A percentile compares a stretch with the other conserved stretches of the same genome.
These are phyloP conservation scores for Ostrea denselamellosa DNA, from an alignment of 1,140 invertebrate genomes.

Conservation along the genomic window DNA sequence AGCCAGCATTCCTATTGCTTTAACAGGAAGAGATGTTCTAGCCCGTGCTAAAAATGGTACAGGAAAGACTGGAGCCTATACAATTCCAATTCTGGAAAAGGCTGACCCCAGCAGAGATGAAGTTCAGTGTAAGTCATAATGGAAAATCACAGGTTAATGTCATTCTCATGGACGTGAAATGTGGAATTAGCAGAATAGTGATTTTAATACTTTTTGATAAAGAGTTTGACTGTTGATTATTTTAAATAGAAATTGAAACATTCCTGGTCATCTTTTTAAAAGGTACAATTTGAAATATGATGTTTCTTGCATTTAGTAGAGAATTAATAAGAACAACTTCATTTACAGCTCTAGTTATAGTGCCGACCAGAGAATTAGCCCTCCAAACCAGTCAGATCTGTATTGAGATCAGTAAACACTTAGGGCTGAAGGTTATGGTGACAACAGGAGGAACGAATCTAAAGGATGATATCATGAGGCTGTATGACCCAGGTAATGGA, in stretches of 20 bases:
- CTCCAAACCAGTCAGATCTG: constrained; percentile 99
- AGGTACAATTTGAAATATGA: too few relatives aligned
- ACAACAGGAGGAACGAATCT: constrained; percentile 99
- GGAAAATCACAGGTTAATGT: too few relatives aligned
- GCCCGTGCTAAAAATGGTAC: constrained; percentile 99
- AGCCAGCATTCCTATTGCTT: constrained; percentile 95
- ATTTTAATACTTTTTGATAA: too few relatives aligned
- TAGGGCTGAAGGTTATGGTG: constrained; percentile 90
- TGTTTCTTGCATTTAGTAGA: too few relatives aligned
- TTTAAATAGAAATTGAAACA: too few relatives aligned
- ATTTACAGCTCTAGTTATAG: constrained; percentile 93
- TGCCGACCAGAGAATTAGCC: constrained; percentile 98
- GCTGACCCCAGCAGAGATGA: constrained; percentile 90
- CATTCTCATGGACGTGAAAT: too few relatives aligned
- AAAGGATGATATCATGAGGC: constrained; percentile 99
- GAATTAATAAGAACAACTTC: too few relatives aligned
- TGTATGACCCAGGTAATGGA: constrained; percentile 91
- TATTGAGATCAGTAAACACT: constrained; percentile 96
- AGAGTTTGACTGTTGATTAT: too few relatives aligned
- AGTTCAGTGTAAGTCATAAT: constrained; percentile 83
- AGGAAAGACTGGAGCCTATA: constrained; percentile 99
- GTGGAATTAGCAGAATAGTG: too few relatives aligned
- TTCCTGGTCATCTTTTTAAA: too few relatives aligned
- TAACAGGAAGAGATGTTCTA: constrained; percentile 98
- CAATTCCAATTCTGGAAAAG: constrained; percentile 97